Percentiles rank a stretch among this genome's conserved stretches.
phyloP scores from a whole-genome alignment of 2,888 invertebrate genomes.

The Apeira syringaria region DNA sequence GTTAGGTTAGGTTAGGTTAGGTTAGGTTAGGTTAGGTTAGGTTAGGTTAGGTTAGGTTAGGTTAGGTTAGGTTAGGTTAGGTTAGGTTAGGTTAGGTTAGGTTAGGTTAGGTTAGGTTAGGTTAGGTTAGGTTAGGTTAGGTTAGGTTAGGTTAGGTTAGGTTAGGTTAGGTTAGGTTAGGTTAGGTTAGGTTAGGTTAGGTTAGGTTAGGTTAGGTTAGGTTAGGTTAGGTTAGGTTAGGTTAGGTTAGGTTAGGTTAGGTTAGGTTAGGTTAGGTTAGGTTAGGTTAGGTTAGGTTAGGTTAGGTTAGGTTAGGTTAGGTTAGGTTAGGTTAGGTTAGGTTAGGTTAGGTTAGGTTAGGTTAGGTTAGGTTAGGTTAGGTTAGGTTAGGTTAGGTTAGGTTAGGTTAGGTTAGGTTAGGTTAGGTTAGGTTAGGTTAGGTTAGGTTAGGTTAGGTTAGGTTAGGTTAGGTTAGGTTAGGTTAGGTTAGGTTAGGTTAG shows the following conservation, averaged over 20 bases:
- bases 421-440: slow-evolving; percentile 18
- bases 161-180: slow-evolving; percentile 29
- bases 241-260: slow-evolving; percentile 19
- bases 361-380: slow-evolving; percentile 24
- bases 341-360: slow-evolving; percentile 27
- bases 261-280: slow-evolving; percentile 25
- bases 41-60: slow-evolving; percentile 17
- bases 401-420: slow-evolving; percentile 19
- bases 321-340: slow-evolving; percentile 30
- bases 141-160: slow-evolving; percentile 23
- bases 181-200: slow-evolving; percentile 27
- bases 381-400: slow-evolving; percentile 25
- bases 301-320: slow-evolving; percentile 19
- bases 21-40: slow-evolving; percentile 1
- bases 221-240: slow-evolving; percentile 23
- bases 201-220: slow-evolving; percentile 25
- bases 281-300: slow-evolving; percentile 11
- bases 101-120: slow-evolving; percentile 27
- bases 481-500: slow-evolving; percentile 18
- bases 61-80: slow-evolving; percentile 13
- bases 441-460: slow-evolving; percentile 26
- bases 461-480: slow-evolving; percentile 12
- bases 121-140: slow-evolving; percentile 15
- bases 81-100: slow-evolving; percentile 24
- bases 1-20: slow-evolving; percentile 3